phyloP scores from a whole-genome alignment of 1,140 invertebrate genomes.

The Procambarus virginalis region DNA sequence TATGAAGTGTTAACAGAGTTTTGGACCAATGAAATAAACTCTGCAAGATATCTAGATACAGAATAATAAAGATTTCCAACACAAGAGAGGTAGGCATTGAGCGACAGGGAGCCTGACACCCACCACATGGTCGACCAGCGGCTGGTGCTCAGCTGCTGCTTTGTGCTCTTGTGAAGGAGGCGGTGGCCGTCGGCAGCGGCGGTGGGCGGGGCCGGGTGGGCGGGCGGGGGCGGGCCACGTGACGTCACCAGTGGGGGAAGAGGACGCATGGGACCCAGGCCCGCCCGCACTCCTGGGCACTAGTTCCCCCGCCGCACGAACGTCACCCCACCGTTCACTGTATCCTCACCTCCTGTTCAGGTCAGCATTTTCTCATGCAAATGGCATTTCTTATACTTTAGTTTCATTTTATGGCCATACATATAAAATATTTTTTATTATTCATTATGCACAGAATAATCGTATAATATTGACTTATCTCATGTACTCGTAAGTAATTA shows the following conservation, averaged over 20 bases:
- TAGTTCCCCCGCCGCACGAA: slow-evolving; percentile 26
- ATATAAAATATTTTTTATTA: slow-evolving; percentile 56
- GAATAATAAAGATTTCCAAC: slow-evolving; percentile 26
- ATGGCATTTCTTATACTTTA: slow-evolving; percentile 53
- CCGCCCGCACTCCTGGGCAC: slow-evolving; percentile 6
- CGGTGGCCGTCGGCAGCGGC: not conserved
- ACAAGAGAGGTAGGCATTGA: slow-evolving; percentile 39
- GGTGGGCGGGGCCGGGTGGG: slow-evolving; percentile 17
- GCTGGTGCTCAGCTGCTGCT: slow-evolving; percentile 24
- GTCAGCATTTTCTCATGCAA: slow-evolving; percentile 44
- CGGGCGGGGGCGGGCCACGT: slow-evolving; percentile 13
- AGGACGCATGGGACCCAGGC: slow-evolving; percentile 20
- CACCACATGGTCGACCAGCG: slow-evolving; percentile 31
- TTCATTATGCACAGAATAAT: slow-evolving; percentile 69
- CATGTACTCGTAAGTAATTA: slow-evolving; percentile 59
- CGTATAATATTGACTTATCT: slow-evolving; percentile 45
- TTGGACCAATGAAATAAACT: slow-evolving; percentile 44
- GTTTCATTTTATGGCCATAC: slow-evolving; percentile 45
- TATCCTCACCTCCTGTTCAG: not conserved
- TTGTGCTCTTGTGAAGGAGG: slow-evolving; percentile 12
- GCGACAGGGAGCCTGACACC: slow-evolving; percentile 34
- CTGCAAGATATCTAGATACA: slow-evolving; percentile 25
- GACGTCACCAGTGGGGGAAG: slow-evolving; percentile 17
- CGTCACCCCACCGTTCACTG: not conserved
- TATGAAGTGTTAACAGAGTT: slow-evolving; percentile 47